These are phyloP conservation scores for Drepana arcuata DNA, from an alignment of 1,140 invertebrate genomes.

Conservation along the genomic window DNA sequence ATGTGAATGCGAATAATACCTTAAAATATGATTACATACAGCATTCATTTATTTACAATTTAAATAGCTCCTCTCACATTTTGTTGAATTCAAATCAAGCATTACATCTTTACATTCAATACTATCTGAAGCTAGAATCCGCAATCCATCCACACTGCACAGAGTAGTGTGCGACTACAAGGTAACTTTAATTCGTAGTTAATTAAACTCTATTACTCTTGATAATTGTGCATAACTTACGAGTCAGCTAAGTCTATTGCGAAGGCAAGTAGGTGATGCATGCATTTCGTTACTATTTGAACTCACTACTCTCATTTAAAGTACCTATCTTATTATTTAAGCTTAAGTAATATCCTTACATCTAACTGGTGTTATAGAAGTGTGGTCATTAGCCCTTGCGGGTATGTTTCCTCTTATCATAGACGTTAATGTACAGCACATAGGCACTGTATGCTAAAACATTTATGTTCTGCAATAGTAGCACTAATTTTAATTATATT, in stretches of 20 bases:
- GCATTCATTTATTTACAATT: constrained; percentile 29
- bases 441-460: constrained; percentile 25
- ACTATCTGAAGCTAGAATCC: no score
- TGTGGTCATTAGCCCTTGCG: constrained; percentile 34
- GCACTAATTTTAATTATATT: constrained; percentile 55
- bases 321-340: constrained; percentile 28
- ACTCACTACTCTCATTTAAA: constrained; percentile 11
- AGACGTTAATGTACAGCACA: constrained; percentile 22
- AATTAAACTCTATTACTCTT: constrained; percentile 36
- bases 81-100: constrained; percentile 9
- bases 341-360: constrained; percentile 34
- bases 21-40: not conserved
- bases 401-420: constrained; percentile 22
- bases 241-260: constrained; percentile 40
- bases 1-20: not conserved
- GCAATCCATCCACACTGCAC: constrained; percentile 10
- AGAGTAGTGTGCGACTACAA: constrained; percentile 29
- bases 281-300: constrained; percentile 17
- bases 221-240: constrained; percentile 53
- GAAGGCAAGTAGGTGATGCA: constrained; percentile 59
- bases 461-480: constrained; percentile 42
- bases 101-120: constrained; percentile 11
- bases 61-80: constrained; percentile 7
- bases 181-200: constrained; percentile 51
- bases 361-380: constrained; percentile 49